Evolutionary conservation across 2,888 invertebrate genomes (phyloP), one percentile per base, ranked within the genome.

Genomic region (Bellardia bayeri): DNA sequence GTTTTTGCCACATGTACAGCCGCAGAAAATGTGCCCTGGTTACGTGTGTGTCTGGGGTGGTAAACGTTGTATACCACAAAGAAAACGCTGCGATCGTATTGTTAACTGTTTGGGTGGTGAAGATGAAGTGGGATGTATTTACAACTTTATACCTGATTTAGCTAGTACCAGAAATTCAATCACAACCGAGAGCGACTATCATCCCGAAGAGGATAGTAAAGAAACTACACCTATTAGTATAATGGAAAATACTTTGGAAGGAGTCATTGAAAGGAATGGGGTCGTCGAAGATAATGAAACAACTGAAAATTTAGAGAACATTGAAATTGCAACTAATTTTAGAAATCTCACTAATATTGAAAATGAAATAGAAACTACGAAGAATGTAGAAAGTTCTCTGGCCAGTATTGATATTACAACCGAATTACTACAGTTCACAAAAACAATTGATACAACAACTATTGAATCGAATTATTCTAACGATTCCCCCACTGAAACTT

Each of bases 101-200:
- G 95, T 97, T 0, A 96, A 98, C 91, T 98, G 98, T 90, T 93
- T 98, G 40, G 94, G 95, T 58, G 97, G 96, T 30, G 97, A 97
- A 93, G 98, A 98, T 93, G 98, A 98, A 94, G 92, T 95, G 0
- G 94, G 95, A 74, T 98, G 98, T 91, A 92, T 90, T 58, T 93
- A 93, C 87, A 92, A 93, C 84, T 92, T 91, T 37, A 91, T 91
- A 74, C 91, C 92, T 0, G 93, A 93, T 76, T 91, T 93, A 68
- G 91, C 90, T 2, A 89, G 89, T 51, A 74, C 64, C 1, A 82
- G 69, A n/a, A 91, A 91, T 71, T 40, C 88, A 1, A 90, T 89
- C 51, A 91, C 91, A 0, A 91, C 91, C 0, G 91, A 91, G 64
- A 90, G 91, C 82, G 92, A 92, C 66, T 92, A 92, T 83, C 79